A percentile compares a stretch with the other conserved stretches of the same genome.
Evolutionary conservation across 2,113 vertebrate genomes (phyloP).

Genomic region (Vulpes ferrilata): DNA sequence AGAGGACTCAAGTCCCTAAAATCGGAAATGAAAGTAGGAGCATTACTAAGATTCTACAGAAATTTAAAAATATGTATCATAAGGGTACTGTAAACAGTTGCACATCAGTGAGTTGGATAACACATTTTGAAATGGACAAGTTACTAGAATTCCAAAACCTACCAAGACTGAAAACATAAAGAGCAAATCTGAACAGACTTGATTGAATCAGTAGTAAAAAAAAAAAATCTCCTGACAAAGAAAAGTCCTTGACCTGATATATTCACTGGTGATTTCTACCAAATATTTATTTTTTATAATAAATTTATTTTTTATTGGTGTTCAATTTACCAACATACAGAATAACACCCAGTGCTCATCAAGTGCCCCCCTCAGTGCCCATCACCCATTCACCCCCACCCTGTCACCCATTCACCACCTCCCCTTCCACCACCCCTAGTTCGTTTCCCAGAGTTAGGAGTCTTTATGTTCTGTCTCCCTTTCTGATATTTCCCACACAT

Average conservation of each 20-base stretch:
- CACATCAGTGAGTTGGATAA: neutral
- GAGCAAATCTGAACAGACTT: neutral
- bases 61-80: neutral
- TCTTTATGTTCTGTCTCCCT: too few species aligned
- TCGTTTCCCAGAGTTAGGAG: too few species aligned
- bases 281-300: too few species aligned
- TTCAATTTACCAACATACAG: too few species aligned
- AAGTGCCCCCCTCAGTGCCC: too few species aligned
- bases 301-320: too few species aligned
- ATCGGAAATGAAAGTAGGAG: neutral
- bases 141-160: neutral
- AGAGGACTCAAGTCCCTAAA: neutral
- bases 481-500: too few species aligned
- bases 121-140: neutral
- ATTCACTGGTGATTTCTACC: neutral
- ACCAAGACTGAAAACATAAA: neutral
- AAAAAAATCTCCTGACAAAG: neutral
- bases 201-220: neutral
- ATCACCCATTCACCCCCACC: too few species aligned
- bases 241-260: neutral
- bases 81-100: neutral
- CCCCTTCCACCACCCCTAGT: too few species aligned
- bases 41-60: neutral
- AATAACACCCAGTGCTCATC: too few species aligned
- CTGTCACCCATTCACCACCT: too few species aligned